These are phyloP conservation scores for Hyles lineata DNA, from an alignment of 2,888 invertebrate species.

Conservation along the genomic window DNA sequence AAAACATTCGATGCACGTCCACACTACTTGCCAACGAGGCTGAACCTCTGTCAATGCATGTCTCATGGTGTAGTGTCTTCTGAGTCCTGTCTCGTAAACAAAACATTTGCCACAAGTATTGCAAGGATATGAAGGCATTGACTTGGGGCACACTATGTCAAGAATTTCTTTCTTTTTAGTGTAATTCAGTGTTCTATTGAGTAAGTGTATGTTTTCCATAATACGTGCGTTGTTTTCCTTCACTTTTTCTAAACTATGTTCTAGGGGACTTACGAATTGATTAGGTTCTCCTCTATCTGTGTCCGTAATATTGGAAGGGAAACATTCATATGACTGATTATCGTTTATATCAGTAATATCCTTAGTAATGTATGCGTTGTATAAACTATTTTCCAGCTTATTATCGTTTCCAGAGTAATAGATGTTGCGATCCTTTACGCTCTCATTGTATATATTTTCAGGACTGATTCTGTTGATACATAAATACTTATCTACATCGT, in stretches of 20 bases:
- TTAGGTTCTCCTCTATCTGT: constrained; percentile 50
- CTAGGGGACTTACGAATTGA: constrained; percentile 61
- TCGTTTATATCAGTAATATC: not conserved
- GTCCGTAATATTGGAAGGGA: not conserved
- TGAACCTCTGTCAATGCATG: constrained; percentile 64
- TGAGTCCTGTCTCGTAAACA: constrained; percentile 77
- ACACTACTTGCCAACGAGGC: constrained; percentile 78
- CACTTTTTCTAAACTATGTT: constrained; percentile 76
- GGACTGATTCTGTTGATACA: not conserved
- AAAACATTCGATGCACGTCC: constrained; percentile 79
- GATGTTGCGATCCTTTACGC: not conserved
- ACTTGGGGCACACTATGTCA: constrained; percentile 65
- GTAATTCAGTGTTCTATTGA: constrained; percentile 75
- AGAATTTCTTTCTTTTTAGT: constrained; percentile 77
- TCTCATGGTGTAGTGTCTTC: constrained; percentile 70
- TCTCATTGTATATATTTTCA: constrained; percentile 7
- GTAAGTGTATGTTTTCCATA: constrained; percentile 78
- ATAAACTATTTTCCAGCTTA: not conserved
- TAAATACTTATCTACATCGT: constrained; percentile 22
- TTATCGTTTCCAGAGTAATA: not conserved
- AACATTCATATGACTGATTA: not conserved
- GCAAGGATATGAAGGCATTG: constrained; percentile 69
- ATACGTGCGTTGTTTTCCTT: constrained; percentile 79
- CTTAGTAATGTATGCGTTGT: not conserved
- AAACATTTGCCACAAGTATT: constrained; percentile 78